Evolutionary conservation across 2,113 vertebrate species (phyloP), one percentile per base, ranked within the genome.

Genomic region (Planiliza haematocheilus): DNA sequence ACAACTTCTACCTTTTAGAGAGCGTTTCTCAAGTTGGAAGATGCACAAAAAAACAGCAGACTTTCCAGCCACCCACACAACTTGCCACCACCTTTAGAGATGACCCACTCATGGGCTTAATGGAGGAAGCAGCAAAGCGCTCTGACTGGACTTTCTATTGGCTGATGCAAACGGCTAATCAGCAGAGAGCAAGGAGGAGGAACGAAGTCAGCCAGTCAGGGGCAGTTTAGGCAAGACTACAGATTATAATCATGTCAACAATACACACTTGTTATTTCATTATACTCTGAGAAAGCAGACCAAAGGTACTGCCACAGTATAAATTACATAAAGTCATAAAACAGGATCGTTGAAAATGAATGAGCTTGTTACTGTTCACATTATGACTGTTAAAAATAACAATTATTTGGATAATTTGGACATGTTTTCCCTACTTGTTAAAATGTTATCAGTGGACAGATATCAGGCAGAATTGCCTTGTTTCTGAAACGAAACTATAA

Each of bases 91-190:
- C 12, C 1, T 50, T 36, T 7, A 7, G 12, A 70, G 61, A 18
- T 86, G 72, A 86, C 79, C 83, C 45, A 73, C 67, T 76, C 34
- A 8, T 2, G 14, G 16, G 41, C 39, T 21, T 14, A 37, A 45
- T 12, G 7, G 41, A 11, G 34, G 2, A 20, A 16, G 37, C 1
- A 8, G 53, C 62, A 41, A 50, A 61, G 63, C 7, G 2, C 6
- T 36, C n/a, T 37, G 2, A n/a, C 13, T 1, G 8, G 1, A 62
- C 51, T 79, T 80, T 11, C 79, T 67, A 88, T 82, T 88, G 83
- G 88, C 77, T 79, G 64, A 30, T 49, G 49, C 24, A 6, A 39
- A 37, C 1, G 20, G 36, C 85, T 85, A 88, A 86, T 86, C 53
- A 24, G 57, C 24, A 43, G 34, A 60, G 46, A 68, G 78, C 14